These are phyloP conservation scores for Trematocara variabile DNA, from an alignment of 2,113 vertebrate species.

Conservation along the genomic window DNA sequence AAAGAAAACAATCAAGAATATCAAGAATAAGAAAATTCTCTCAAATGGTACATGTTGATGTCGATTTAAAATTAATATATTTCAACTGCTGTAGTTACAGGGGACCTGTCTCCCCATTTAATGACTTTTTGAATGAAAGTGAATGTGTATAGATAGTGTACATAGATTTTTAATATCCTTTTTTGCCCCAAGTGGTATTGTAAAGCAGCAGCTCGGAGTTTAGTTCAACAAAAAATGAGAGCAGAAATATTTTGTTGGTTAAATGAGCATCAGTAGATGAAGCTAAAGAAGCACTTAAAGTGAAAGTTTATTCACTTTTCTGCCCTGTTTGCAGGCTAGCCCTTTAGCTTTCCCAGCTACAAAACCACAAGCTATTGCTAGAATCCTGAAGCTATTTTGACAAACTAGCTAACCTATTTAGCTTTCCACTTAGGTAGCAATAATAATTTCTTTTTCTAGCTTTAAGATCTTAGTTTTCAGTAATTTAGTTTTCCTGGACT, in stretches of 20 bases:
- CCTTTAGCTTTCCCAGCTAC: neutral
- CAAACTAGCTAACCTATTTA: neutral
- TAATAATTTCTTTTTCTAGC: neutral
- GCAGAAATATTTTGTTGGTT: neutral
- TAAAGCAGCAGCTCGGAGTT: conserved; percentile 9
- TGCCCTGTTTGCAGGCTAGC: neutral
- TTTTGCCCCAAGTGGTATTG: neutral
- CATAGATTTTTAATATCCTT: conserved; percentile 33
- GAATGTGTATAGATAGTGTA: conserved; percentile 52
- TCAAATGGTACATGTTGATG: conserved; percentile 43
- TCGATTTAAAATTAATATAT: conserved; percentile 59
- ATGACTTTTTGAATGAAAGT: conserved; percentile 47
- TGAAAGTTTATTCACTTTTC: neutral
- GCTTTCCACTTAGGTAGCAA: neutral
- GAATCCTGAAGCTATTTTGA: neutral
- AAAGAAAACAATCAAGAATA: conserved; percentile 8
- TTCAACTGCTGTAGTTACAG: conserved; percentile 55
- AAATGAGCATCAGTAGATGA: neutral
- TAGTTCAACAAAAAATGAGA: neutral
- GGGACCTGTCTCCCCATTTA: conserved; percentile 22
- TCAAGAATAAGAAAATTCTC: conserved; percentile 8
- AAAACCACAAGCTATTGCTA: neutral
- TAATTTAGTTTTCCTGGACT: neutral
- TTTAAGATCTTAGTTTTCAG: neutral
- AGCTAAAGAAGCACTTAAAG: neutral